Conservation (phyloP, 2,888 invertebrate species). For the Caenorhabditis imperialis region DNA sequence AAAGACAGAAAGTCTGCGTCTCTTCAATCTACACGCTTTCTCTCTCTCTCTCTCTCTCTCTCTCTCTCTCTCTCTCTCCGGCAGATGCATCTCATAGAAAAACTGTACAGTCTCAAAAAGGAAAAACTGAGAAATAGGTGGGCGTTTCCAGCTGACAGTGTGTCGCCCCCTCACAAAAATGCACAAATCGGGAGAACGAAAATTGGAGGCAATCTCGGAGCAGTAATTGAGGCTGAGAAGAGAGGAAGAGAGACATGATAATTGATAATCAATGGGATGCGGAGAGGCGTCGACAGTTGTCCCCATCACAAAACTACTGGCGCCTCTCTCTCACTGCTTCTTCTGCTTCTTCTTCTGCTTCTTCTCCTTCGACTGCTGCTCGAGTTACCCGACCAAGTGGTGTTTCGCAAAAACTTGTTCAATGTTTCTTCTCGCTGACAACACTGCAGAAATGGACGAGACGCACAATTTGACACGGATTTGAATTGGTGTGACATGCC, state of each 20-base stretch:
- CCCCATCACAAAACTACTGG: not conserved
- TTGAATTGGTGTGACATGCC: conserved; percentile 19
- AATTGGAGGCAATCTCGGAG: conserved; percentile 21
- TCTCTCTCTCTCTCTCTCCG: too few species aligned
- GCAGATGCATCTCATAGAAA: too few species aligned
- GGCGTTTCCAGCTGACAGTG: too few species aligned
- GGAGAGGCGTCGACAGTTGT: conserved; percentile 5
- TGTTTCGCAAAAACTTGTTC: conserved; percentile 4
- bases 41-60: too few species aligned
- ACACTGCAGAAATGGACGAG: not conserved
- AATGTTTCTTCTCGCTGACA: not conserved
- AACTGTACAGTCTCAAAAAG: too few species aligned
- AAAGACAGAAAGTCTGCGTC: too few species aligned
- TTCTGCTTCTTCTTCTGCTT: conserved; percentile 4
- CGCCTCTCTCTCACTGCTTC: not conserved
- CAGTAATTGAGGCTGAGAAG: not conserved
- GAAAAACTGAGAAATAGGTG: too few species aligned
- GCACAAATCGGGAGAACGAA: not conserved
- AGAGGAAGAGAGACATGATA: conserved; percentile 25
- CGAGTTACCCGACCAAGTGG: conserved; percentile 9
- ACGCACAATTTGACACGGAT: not conserved
- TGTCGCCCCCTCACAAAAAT: too few species aligned
- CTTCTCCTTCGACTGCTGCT: conserved; percentile 5
- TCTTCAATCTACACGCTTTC: too few species aligned
- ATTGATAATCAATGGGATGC: conserved; percentile 44